Conservation (phyloP, 2,113 vertebrate species). For the Phrynocephalus versicolor region DNA sequence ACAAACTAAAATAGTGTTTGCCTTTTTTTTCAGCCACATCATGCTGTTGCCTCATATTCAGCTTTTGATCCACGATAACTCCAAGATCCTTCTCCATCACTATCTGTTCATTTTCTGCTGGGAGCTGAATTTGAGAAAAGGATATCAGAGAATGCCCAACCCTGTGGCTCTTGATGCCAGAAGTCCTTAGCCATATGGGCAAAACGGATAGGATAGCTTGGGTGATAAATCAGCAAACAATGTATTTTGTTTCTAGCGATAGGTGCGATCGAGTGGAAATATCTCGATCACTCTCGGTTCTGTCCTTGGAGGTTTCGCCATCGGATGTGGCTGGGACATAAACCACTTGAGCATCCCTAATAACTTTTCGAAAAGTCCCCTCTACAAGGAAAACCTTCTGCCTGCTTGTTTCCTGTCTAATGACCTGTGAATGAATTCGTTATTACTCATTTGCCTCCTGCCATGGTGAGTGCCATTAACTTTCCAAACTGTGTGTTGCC, state of each 20-base stretch:
- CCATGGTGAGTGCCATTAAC: constrained; percentile 51
- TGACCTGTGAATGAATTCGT: constrained; percentile 35
- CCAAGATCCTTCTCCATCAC: too few relatives aligned
- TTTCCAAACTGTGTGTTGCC: constrained; percentile 41
- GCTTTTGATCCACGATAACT: too few relatives aligned
- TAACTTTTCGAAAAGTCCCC: constrained; percentile 26
- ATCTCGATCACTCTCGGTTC: neutral
- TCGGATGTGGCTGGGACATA: neutral
- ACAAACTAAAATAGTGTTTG: too few relatives aligned
- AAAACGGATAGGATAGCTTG: neutral
- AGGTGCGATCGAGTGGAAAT: neutral
- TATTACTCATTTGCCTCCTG: constrained; percentile 45
- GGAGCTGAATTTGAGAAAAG: neutral
- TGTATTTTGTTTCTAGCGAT: neutral
- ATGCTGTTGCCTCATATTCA: too few relatives aligned
- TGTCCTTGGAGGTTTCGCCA: neutral
- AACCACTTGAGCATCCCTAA: neutral
- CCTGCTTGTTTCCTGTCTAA: constrained; percentile 47
- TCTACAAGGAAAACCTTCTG: constrained; percentile 27
- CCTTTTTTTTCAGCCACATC: too few relatives aligned
- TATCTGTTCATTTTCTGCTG: neutral
- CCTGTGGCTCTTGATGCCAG: neutral
- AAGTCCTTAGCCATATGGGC: fast-evolving
- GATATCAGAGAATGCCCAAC: neutral
- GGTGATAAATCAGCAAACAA: neutral